Conservation (phyloP, 2,888 invertebrate genomes). For the Epsilonema sp. region DNA sequence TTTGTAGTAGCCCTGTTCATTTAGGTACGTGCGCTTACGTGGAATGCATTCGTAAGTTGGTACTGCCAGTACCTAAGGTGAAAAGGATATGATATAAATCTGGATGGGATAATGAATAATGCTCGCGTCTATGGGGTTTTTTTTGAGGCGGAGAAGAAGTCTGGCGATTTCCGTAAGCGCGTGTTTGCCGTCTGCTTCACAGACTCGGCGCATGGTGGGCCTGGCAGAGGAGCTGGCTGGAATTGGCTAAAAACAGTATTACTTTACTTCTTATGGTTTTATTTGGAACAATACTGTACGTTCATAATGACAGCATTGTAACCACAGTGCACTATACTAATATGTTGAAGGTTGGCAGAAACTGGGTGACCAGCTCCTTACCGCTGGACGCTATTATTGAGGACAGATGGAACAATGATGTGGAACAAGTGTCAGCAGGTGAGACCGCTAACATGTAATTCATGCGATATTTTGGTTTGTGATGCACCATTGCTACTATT, state of each 20-base stretch:
- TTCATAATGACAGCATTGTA: no score
- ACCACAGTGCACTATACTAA: no score
- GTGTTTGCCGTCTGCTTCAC: constrained; percentile 56
- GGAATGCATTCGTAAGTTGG: background rate
- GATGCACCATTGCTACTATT: no score
- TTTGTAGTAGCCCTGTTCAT: no score
- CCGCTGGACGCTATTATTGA: constrained; percentile 19
- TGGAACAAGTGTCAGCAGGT: constrained; percentile 22
- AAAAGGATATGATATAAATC: no score
- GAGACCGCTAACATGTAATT: constrained; percentile 10
- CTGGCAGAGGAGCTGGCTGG: no score
- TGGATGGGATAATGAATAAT: background rate
- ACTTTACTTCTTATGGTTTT: no score
- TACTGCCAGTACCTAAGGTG: background rate
- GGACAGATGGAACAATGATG: background rate
- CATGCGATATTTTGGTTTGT: no score
- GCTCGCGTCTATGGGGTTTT: background rate
- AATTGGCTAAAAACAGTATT: no score
- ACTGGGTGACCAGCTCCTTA: constrained; percentile 24
- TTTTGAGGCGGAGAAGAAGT: constrained; percentile 9
- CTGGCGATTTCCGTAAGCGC: constrained; percentile 10
- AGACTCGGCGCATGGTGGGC: constrained; percentile 51
- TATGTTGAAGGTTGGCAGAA: constrained; percentile 21
- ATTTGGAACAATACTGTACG: no score
- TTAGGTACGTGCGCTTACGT: background rate